Evolutionary conservation across 2,797 vertebrate genomes (phyloP), one percentile per base, ranked within the genome.

Genomic region (Falco peregrinus): DNA sequence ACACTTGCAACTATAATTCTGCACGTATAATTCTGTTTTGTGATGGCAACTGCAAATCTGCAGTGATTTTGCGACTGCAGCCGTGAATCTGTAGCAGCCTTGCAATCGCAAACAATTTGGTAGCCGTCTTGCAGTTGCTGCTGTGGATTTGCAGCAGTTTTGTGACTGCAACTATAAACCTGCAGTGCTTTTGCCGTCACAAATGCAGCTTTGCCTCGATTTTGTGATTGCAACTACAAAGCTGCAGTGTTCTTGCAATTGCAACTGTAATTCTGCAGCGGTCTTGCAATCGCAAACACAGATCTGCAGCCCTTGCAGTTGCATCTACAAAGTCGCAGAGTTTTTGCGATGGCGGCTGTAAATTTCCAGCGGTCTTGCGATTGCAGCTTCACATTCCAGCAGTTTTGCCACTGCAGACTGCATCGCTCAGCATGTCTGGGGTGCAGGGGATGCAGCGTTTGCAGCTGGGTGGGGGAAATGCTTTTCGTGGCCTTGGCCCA

Each of bases 101-200:
- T 35, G 47, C 3, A 13, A 17, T 54, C 11, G n/a, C 5, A 43
- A 43, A 43, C 41, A 43, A 13, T 16, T 43, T 11, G 13, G 41
- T 43, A 37, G 41, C 19, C 25, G 16, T 61, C 39, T 28, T 6
- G 16, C 35, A 37, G 13, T 39, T 37, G 13, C 24, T 41, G 10
- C 17, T 41, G 16, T 10, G 16, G 8, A 28, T 61, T 8, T 48
- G 25, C 10, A 21, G 43, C 7, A 3, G 43, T 29, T 50, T 83
- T 35, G 47, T 2, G 16, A 17, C 48, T 13, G n/a, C 6, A 50
- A 19, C 3, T 4, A 0, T 5, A 3, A 50, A 10, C 41, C 37
- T 37, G 37, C 12, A 13, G 11, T 2, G 7, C 22, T 33, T 51
- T 80, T 13, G 17, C 2, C 5, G 6, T 24, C 3, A 9, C 9